Conservation (phyloP, 2,888 invertebrate species). For the Campoplex capitator region DNA sequence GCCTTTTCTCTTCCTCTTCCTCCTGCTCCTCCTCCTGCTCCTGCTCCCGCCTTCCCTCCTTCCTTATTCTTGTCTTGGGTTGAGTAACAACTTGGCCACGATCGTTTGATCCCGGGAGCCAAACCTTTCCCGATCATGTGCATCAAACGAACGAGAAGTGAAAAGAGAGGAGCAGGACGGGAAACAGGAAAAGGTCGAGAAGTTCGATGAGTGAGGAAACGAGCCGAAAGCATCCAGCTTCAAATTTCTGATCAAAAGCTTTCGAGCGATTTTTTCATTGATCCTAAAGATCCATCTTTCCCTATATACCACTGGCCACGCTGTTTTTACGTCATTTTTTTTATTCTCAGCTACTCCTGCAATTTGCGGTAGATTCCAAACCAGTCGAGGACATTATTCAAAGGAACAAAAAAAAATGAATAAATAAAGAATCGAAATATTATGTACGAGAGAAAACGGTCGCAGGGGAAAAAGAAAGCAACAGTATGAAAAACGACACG, state of each 20-base stretch:
- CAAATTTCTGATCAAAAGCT: constrained; percentile 74
- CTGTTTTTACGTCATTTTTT: background rate
- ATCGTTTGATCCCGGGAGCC: constrained; percentile 68
- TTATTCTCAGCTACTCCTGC: background rate
- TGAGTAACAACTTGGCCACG: constrained; percentile 56
- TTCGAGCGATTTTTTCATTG: constrained; percentile 66
- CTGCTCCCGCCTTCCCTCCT: constrained; percentile 10
- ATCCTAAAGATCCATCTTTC: background rate
- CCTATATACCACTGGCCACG: constrained; percentile 25
- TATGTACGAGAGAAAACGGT: background rate
- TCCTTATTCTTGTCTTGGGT: constrained; percentile 51
- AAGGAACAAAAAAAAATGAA: background rate
- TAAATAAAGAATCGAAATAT: background rate
- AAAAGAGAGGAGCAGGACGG: background rate
- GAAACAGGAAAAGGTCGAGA: constrained; percentile 20
- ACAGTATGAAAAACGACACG: background rate
- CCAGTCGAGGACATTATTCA: background rate
- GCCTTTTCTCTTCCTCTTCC: constrained; percentile 35
- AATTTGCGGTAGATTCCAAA: background rate
- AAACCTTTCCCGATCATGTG: constrained; percentile 62
- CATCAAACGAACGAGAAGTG: constrained; percentile 41
- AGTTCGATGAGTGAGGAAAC: constrained; percentile 43
- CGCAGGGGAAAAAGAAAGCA: background rate
- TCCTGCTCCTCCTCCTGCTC: too few species aligned
- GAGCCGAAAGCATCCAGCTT: constrained; percentile 59